Evolutionary conservation across 2,113 vertebrate genomes (phyloP).

Genomic region (Sitta europaea): DNA sequence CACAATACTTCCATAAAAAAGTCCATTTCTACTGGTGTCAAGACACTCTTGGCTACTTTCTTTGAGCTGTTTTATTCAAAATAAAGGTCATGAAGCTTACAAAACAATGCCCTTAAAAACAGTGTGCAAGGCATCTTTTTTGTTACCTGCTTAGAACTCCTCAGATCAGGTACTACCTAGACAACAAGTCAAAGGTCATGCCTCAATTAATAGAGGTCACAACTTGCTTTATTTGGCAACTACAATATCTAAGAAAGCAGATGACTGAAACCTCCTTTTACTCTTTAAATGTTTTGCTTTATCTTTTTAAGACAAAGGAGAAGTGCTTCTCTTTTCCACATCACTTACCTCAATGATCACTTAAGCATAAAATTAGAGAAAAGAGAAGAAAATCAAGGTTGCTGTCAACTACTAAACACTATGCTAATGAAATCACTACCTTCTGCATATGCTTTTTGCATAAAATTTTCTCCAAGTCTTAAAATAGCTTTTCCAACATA

Average conservation of each 20-base stretch:
- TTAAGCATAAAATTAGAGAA: constrained; percentile 66
- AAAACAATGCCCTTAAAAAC: background rate
- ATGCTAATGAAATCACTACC: constrained; percentile 60
- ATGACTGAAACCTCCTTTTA: background rate
- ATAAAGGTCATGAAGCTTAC: background rate
- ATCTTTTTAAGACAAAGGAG: constrained; percentile 35
- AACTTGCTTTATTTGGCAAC: background rate
- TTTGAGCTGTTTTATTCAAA: background rate
- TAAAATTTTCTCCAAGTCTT: constrained; percentile 55
- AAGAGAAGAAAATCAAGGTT: constrained; percentile 48
- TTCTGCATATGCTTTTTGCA: constrained; percentile 39
- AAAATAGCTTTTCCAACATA: constrained; percentile 59
- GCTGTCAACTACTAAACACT: constrained; percentile 45
- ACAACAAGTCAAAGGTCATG: background rate
- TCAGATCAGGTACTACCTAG: background rate
- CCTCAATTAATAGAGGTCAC: background rate
- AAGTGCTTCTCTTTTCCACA: constrained; percentile 23
- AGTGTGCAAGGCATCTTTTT: background rate
- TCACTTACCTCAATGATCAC: constrained; percentile 52
- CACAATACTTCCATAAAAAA: background rate
- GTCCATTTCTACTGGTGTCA: background rate
- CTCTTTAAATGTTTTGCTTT: constrained; percentile 3
- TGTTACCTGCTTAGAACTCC: background rate
- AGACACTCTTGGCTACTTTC: background rate
- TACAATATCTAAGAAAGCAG: background rate